Evolutionary conservation across 2,113 vertebrate species (phyloP), one percentile per base, ranked within the genome.

Genomic region (Pao palembangensis): DNA sequence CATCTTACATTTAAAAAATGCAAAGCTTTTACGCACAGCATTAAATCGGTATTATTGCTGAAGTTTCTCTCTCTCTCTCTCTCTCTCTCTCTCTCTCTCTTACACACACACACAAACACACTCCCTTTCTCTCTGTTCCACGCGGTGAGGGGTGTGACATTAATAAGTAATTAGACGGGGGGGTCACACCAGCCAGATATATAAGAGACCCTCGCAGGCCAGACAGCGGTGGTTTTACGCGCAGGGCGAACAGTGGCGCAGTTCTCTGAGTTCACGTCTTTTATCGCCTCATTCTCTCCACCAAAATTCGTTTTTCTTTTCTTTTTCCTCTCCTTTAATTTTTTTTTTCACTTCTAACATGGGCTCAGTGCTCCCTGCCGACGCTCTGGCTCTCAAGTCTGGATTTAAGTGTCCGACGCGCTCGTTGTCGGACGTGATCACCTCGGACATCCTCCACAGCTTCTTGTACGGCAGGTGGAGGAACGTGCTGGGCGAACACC

Each of bases 401-500:
- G 93, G 93, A 75, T 91, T 94, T 85, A 95, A 96, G 80, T 89
- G 91, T 38, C 93, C 89, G 60, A 88, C 91, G 58, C 90, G 94
- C 54, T 91, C 94, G 48, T 87, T 96, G 84, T 93, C 94, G 7
- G 95, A 98, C 76, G 93, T 96, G 80, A 98, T 98, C 93, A 97
- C 95, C 71, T 96, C 95, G 59, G 95, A 98, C 86, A 95, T 98
- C 80, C 93, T 98, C 51, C 95, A 98, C 93, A 97, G 95, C 78
- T 98, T 96, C 79, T 88, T 98, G 69, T 98, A 99, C 86, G 96
- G 96, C 69, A 91, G 96, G 61, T 98, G 96, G 96, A 93, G 95
- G 75, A 98, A 94, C 88, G 94, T 93, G 54, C 87, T 99, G 71
- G 94, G 94, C 0, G 96, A 98, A 71, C 94, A 95, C 83, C 93